These are phyloP conservation scores for Bilobella aurantiaca DNA, from an alignment of 1,140 invertebrate species.

Conservation along the genomic window DNA sequence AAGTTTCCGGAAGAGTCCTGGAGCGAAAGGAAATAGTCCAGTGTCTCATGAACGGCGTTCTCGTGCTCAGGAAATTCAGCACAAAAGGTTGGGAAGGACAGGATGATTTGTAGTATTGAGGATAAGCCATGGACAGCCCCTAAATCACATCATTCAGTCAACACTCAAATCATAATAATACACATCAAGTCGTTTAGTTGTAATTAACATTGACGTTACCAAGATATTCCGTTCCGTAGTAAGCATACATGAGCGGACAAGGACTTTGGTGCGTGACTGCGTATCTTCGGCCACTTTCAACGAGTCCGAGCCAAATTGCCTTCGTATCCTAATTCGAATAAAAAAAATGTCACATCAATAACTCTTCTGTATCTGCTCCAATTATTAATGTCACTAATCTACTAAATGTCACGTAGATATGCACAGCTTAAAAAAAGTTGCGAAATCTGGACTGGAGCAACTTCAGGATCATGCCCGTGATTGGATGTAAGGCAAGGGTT, in stretches of 20 bases:
- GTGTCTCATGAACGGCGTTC: slow-evolving; percentile 46
- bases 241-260: slow-evolving; percentile 70
- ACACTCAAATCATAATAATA: no score
- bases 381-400: no score
- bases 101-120: slow-evolving; percentile 49
- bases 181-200: background rate
- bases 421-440: no score
- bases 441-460: no score
- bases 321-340: slow-evolving; percentile 35
- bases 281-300: slow-evolving; percentile 60
- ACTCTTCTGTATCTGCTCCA: no score
- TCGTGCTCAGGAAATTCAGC: slow-evolving; percentile 45
- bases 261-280: slow-evolving; percentile 47
- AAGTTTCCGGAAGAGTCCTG: slow-evolving; percentile 61
- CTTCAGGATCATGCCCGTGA: no score
- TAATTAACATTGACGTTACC: slow-evolving; percentile 39
- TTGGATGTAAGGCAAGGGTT: no score
- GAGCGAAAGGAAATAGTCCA: slow-evolving; percentile 52
- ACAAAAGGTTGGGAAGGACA: slow-evolving; percentile 55
- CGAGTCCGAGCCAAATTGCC: slow-evolving; percentile 54
- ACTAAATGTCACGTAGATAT: no score
- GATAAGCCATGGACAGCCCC: slow-evolving; percentile 68
- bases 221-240: slow-evolving; percentile 73
- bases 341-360: no score
- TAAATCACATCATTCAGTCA: slow-evolving; percentile 30